Evolutionary conservation across 2,888 invertebrate species (phyloP).

Genomic region (Unio delphinus): DNA sequence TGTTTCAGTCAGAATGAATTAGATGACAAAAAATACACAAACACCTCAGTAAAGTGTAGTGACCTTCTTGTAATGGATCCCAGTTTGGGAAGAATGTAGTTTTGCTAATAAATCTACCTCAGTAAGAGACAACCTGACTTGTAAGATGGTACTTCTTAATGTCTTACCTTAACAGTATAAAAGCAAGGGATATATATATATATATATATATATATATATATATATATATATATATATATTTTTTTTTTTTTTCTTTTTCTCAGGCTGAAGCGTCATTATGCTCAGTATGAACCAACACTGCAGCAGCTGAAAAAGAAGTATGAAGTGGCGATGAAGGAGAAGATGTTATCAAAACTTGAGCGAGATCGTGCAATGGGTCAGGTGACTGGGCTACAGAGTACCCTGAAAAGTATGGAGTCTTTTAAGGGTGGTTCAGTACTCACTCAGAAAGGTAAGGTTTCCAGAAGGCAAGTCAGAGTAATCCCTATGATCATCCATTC

Average conservation of each 20-base stretch:
- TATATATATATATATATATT: background rate
- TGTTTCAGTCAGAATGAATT: no score
- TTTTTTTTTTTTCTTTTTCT: background rate
- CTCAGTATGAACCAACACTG: slow-evolving; percentile 69
- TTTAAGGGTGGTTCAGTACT: slow-evolving; percentile 44
- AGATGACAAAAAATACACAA: no score
- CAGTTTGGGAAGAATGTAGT: background rate
- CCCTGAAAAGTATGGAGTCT: slow-evolving; percentile 62
- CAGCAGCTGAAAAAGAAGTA: slow-evolving; percentile 70
- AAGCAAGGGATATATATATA: background rate
- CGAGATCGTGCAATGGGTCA: slow-evolving; percentile 70
- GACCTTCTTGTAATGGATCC: no score
- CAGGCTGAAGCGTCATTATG: slow-evolving; percentile 69
- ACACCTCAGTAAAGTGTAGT: no score
- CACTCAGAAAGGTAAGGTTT: background rate
- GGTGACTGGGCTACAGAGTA: slow-evolving; percentile 66
- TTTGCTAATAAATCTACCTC: background rate
- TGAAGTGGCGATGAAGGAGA: slow-evolving; percentile 71
- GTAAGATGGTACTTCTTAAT: background rate
- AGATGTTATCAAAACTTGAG: slow-evolving; percentile 71
- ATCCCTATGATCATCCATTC: no score
- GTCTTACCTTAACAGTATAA: background rate
- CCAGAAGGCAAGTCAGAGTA: background rate
- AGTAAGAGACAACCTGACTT: no score
- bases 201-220: background rate